Evolutionary conservation across 2,797 vertebrate genomes (phyloP).

Genomic region (Micropoecilia bifurca): DNA sequence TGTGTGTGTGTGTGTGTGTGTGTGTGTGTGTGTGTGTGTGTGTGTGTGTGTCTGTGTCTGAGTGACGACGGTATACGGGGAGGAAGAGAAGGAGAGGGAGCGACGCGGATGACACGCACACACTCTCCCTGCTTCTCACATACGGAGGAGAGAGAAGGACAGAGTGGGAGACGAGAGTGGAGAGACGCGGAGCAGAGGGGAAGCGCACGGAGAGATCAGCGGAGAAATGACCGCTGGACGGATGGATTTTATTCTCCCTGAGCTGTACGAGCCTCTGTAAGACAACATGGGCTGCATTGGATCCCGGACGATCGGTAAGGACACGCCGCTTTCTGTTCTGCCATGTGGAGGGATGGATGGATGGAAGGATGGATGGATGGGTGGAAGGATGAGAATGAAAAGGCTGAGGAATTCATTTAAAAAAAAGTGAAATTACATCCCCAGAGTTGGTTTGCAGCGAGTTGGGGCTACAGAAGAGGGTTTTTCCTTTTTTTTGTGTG

Average conservation of each 20-base stretch:
- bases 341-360: constrained; percentile 52
- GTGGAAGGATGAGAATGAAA: background rate
- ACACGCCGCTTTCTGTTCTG: constrained; percentile 11
- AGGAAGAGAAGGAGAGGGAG: constrained; percentile 23
- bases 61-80: constrained; percentile 10
- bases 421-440: background rate
- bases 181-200: constrained; percentile 28
- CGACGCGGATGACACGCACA: constrained; percentile 51
- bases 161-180: constrained; percentile 27
- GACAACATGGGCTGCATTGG: constrained; percentile 85
- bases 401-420: background rate
- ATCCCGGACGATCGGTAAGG: constrained; percentile 85
- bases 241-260: constrained; percentile 70
- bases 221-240: constrained; percentile 74
- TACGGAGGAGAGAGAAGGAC: constrained; percentile 52
- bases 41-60: constrained; percentile 29
- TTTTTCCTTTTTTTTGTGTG: background rate
- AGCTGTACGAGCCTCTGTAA: constrained; percentile 73
- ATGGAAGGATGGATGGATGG: constrained; percentile 4
- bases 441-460: constrained; percentile 18
- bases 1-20: no score
- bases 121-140: constrained; percentile 49
- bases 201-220: constrained; percentile 27
- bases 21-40: constrained; percentile 32
- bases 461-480: constrained; percentile 2